Evolutionary conservation across 2,888 invertebrate species (phyloP).

Genomic region (Agrenia bidenticulata): DNA sequence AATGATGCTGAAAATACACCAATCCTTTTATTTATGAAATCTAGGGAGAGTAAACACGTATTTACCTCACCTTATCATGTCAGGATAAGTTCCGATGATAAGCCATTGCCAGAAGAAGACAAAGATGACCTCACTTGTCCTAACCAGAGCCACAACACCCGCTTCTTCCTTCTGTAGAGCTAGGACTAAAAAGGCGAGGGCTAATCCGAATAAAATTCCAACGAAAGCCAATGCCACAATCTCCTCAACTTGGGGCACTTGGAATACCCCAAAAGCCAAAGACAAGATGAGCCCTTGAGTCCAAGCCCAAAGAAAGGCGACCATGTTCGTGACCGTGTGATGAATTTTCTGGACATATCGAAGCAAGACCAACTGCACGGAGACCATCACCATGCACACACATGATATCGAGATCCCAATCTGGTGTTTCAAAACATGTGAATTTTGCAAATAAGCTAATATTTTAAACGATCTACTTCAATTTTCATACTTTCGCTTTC

Average conservation of each 20-base stretch:
- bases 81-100: constrained; percentile 34
- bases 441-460: neutral
- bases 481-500: neutral
- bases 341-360: constrained; percentile 25
- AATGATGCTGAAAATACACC: constrained; percentile 64
- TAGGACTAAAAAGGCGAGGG: constrained; percentile 79
- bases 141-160: constrained; percentile 84
- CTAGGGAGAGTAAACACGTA: no score
- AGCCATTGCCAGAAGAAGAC: constrained; percentile 80
- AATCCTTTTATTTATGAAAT: no score
- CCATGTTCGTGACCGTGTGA: constrained; percentile 24
- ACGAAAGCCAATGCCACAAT: constrained; percentile 23
- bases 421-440: constrained; percentile 2
- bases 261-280: constrained; percentile 1
- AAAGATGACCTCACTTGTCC: constrained; percentile 87
- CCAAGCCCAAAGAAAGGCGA: constrained; percentile 24
- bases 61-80: constrained; percentile 35
- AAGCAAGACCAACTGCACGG: constrained; percentile 17
- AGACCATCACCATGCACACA: constrained; percentile 23
- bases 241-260: constrained; percentile 18
- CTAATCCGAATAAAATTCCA: constrained; percentile 55
- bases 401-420: constrained; percentile 25
- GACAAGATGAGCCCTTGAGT: constrained; percentile 17
- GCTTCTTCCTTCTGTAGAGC: constrained; percentile 87
- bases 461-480: neutral